A percentile compares a stretch with the other conserved stretches of the same genome.
Evolutionary conservation across 1,140 invertebrate species (phyloP).

Genomic region (Hesperophylax magnus): DNA sequence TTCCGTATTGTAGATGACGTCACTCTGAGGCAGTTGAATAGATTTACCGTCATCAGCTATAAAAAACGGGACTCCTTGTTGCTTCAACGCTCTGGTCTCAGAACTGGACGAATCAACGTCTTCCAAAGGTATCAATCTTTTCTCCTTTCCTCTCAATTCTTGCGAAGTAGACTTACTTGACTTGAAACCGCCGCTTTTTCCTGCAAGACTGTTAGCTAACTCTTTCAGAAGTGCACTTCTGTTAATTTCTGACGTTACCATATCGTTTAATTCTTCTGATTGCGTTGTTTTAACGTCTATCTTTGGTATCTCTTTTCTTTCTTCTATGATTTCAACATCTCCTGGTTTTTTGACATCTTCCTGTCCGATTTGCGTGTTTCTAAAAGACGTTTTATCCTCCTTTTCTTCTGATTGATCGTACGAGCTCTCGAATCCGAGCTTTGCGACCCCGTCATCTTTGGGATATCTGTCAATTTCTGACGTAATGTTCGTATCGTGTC

Average conservation of each 20-base stretch:
- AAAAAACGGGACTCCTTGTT: constrained; percentile 47
- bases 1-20: constrained; percentile 50
- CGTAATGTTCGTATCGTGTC: neutral
- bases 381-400: neutral
- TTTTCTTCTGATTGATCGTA: constrained; percentile 1
- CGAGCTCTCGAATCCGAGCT: constrained; percentile 8
- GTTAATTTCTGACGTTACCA: neutral
- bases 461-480: neutral
- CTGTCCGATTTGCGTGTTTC: neutral
- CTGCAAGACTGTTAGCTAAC: neutral
- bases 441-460: constrained; percentile 3
- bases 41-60: constrained; percentile 53
- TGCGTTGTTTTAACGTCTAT: neutral
- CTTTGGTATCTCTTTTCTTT: neutral
- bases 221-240: neutral
- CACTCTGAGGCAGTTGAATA: constrained; percentile 51
- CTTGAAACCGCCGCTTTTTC: neutral
- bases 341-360: neutral
- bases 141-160: constrained; percentile 37
- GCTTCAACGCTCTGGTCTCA: constrained; percentile 38
- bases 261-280: neutral
- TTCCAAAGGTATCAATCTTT: constrained; percentile 39
- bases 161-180: neutral
- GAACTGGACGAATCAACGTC: constrained; percentile 30
- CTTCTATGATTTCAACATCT: constrained; percentile 10